Percentiles rank a stretch among this genome's conserved stretches.
phyloP scores from a whole-genome alignment of 2,797 vertebrate genomes.

The Acrossocheilus wenchowensis region DNA sequence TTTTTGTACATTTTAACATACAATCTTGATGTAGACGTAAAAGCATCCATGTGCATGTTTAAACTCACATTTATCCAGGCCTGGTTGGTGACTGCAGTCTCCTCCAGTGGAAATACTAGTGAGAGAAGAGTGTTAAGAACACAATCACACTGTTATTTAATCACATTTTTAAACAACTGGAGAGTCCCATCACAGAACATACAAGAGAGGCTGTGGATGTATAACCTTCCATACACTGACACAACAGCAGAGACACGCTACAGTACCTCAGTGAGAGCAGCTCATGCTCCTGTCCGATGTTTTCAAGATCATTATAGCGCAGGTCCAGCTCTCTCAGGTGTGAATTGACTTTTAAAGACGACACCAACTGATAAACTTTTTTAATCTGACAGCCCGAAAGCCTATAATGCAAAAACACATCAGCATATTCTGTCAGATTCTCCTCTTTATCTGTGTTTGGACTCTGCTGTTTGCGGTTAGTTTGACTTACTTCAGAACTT shows the following conservation, averaged over 20 bases:
- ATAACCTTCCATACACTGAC: neutral
- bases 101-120: too few species aligned
- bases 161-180: too few species aligned
- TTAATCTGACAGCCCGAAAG: constrained; percentile 33
- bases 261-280: neutral
- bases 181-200: neutral
- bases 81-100: neutral
- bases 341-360: neutral
- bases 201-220: neutral
- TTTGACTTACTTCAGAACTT: constrained; percentile 20
- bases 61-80: constrained; percentile 8
- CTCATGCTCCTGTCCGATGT: neutral
- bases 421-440: neutral
- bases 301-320: too few species aligned
- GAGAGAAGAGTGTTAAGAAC: neutral
- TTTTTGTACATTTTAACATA: too few species aligned
- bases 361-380: neutral
- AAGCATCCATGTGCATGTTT: too few species aligned
- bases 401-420: neutral
- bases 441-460: neutral
- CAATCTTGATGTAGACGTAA: too few species aligned
- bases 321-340: too few species aligned
- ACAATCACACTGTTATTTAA: neutral
- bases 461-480: neutral
- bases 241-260: too few species aligned